Conservation (phyloP, 2,888 invertebrate genomes). For the Gymnocheta viridis region DNA sequence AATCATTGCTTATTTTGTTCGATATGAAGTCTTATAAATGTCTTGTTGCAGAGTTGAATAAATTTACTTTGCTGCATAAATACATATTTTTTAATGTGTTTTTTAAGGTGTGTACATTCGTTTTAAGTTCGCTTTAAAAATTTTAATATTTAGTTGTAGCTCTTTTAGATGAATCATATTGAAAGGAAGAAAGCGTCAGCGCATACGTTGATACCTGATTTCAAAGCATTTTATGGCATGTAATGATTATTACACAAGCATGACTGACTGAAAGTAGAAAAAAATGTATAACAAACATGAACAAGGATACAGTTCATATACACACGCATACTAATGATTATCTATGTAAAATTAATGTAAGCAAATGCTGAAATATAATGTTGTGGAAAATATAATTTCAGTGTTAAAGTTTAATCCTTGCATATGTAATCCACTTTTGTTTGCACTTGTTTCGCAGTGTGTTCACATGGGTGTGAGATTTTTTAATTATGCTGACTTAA, state of each 20-base stretch:
- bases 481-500: constrained; percentile 21
- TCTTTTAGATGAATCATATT: not conserved
- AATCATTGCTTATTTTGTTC: too few species aligned
- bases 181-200: constrained; percentile 59
- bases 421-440: too few species aligned
- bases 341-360: not conserved
- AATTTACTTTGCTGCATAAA: too few species aligned
- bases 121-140: too few species aligned
- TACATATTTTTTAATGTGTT: too few species aligned
- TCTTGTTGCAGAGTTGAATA: too few species aligned
- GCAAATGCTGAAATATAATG: not conserved
- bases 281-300: not conserved
- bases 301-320: not conserved
- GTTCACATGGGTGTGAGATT: constrained; percentile 8
- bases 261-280: too few species aligned
- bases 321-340: not conserved
- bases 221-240: constrained; percentile 52
- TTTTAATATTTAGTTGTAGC: not conserved
- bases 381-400: not conserved
- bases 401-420: not conserved
- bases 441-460: not conserved
- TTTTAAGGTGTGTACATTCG: not conserved
- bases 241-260: constrained; percentile 42
- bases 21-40: too few species aligned
- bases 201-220: constrained; percentile 58